These are phyloP conservation scores for Cheilosia vernalis DNA, from an alignment of 2,888 invertebrate genomes.

Conservation along the genomic window DNA sequence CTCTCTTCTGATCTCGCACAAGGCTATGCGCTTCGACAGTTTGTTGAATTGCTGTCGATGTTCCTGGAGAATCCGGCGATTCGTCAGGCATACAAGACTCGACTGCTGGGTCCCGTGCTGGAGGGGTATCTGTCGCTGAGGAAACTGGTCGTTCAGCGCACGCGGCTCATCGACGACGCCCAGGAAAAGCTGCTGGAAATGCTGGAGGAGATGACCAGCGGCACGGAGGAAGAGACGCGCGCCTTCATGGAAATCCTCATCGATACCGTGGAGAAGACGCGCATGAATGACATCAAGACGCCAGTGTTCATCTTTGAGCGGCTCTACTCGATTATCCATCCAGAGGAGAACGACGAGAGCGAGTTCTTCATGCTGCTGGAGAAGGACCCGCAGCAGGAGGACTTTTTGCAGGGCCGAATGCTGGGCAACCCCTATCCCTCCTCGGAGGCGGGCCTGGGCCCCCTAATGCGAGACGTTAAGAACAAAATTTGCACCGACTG, in stretches of 20 bases:
- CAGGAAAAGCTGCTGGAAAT: conserved; percentile 96
- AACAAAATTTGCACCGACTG: conserved; percentile 99
- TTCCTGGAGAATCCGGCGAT: conserved; percentile 95
- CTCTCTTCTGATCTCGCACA: conserved; percentile 97
- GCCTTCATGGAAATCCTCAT: conserved; percentile 99
- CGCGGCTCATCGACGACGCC: conserved; percentile 97
- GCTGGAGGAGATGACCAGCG: conserved; percentile 97
- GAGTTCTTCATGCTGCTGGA: conserved; percentile 98
- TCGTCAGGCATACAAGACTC: conserved; percentile 94
- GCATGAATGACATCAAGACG: conserved; percentile 95
- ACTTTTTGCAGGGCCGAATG: conserved; percentile 98
- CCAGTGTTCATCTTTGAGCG: conserved; percentile 99
- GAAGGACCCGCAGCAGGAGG: conserved; percentile 99
- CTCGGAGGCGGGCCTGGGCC: conserved; percentile 96
- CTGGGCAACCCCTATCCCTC: conserved; percentile 98
- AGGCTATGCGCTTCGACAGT: conserved; percentile 95
- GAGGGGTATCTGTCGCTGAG: conserved; percentile 96
- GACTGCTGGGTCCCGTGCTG: conserved; percentile 89
- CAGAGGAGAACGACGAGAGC: conserved; percentile 97
- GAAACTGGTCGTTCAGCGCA: conserved; percentile 96
- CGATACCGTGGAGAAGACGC: conserved; percentile 96
- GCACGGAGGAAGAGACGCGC: conserved; percentile 97
- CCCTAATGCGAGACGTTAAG: conserved; percentile 98
- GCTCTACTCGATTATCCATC: conserved; percentile 98
- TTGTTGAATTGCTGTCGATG: conserved; percentile 93